Percentiles rank a stretch among this genome's conserved stretches.
phyloP scores from a whole-genome alignment of 2,113 vertebrate species.

The Colius striatus region DNA sequence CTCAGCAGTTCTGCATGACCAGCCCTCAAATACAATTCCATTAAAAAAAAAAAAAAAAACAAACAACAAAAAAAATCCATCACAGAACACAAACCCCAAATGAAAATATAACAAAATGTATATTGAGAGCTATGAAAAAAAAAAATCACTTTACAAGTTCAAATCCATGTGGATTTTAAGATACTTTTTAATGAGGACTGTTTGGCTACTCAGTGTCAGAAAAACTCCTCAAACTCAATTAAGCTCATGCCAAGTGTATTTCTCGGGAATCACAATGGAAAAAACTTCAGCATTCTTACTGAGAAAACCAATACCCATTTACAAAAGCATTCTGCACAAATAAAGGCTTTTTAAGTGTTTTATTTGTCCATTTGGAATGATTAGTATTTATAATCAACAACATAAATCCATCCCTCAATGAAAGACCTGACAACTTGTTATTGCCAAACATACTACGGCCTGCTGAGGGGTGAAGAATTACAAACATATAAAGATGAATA shows the following conservation, averaged over 20 bases:
- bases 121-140: background rate
- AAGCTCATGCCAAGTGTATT: background rate
- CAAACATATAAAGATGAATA: background rate
- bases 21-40: background rate
- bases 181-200: background rate
- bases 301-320: slow-evolving; percentile 7
- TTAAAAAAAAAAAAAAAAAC: background rate
- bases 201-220: background rate
- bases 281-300: background rate
- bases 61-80: background rate
- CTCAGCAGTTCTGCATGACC: background rate
- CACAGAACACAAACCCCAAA: background rate
- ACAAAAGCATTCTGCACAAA: background rate
- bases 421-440: slow-evolving; percentile 20
- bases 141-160: background rate
- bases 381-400: slow-evolving; percentile 48
- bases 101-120: background rate
- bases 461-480: background rate
- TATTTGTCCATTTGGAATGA: slow-evolving; percentile 61
- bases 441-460: slow-evolving; percentile 14
- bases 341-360: slow-evolving; percentile 11
- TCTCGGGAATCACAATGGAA: slow-evolving; percentile 1
- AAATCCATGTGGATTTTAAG: background rate
- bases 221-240: background rate
- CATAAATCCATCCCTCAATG: slow-evolving; percentile 3